These are phyloP conservation scores for Mylabris phalerata DNA, from an alignment of 1,140 invertebrate genomes.

Conservation along the genomic window DNA sequence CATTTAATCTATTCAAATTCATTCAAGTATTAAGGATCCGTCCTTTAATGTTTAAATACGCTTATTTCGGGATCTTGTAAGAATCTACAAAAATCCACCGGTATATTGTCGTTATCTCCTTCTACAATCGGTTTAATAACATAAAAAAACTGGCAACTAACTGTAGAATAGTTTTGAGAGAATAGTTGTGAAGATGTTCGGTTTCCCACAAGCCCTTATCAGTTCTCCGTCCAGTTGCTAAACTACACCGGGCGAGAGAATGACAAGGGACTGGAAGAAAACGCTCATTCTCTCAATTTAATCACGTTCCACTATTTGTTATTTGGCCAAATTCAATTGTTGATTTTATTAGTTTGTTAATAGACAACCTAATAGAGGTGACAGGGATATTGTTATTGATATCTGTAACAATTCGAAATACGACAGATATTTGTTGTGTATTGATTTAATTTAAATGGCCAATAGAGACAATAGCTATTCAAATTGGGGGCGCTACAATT, in stretches of 20 bases:
- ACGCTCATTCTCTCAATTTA: slow-evolving; percentile 15
- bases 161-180: no score
- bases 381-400: background rate
- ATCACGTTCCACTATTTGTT: background rate
- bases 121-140: no score
- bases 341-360: no score
- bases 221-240: slow-evolving; percentile 67
- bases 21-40: no score
- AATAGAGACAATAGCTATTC: background rate
- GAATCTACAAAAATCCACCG: no score
- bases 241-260: slow-evolving; percentile 62
- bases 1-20: background rate
- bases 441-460: background rate
- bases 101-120: no score
- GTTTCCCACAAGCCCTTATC: slow-evolving; percentile 62
- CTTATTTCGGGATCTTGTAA: background rate
- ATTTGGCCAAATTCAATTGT: background rate
- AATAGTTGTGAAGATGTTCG: slow-evolving; percentile 26
- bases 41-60: no score
- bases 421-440: background rate
- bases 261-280: slow-evolving; percentile 57
- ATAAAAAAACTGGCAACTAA: no score
- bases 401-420: background rate
- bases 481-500: no score
- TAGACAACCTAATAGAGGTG: background rate